Conservation (phyloP, 2,797 vertebrate genomes). For the Danio jaintianensis region DNA sequence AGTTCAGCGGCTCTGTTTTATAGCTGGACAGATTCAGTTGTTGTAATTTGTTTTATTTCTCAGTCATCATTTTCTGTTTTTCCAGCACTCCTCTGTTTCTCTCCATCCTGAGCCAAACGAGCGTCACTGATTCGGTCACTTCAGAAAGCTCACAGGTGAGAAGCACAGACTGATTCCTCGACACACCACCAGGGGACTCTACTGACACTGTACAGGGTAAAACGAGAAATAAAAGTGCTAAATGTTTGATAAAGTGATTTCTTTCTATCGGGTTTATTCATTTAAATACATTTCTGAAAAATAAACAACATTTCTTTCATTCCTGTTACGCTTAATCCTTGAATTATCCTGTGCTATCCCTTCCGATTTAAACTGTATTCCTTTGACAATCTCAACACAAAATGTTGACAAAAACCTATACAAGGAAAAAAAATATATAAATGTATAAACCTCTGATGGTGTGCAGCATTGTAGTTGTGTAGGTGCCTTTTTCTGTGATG, state of each 20-base stretch:
- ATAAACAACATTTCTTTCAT: too few species aligned
- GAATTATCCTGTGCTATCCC: not conserved
- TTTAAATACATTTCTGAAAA: not conserved
- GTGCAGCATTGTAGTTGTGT: constrained; percentile 24
- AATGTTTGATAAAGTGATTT: too few species aligned
- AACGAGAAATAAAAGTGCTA: not conserved
- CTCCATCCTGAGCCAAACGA: constrained; percentile 61
- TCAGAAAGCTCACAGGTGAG: constrained; percentile 58
- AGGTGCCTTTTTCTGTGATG: rapidly evolving
- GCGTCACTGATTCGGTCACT: constrained; percentile 29
- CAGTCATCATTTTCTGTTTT: constrained; percentile 40
- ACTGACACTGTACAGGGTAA: constrained; percentile 50
- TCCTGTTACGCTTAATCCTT: not conserved
- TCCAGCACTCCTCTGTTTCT: constrained; percentile 31
- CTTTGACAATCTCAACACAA: too few species aligned
- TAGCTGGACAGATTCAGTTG: constrained; percentile 40
- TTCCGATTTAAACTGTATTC: too few species aligned
- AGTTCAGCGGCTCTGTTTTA: constrained; percentile 23
- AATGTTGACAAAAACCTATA: too few species aligned
- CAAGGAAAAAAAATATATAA: too few species aligned
- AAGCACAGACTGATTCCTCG: constrained; percentile 10
- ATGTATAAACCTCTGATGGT: constrained; percentile 56
- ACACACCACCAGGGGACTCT: constrained; percentile 35
- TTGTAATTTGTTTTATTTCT: not conserved
- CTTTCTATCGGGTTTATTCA: not conserved